Base-by-base conservation (phyloP, 2,888 invertebrate species). In the Diplolepis rosae region DNA sequence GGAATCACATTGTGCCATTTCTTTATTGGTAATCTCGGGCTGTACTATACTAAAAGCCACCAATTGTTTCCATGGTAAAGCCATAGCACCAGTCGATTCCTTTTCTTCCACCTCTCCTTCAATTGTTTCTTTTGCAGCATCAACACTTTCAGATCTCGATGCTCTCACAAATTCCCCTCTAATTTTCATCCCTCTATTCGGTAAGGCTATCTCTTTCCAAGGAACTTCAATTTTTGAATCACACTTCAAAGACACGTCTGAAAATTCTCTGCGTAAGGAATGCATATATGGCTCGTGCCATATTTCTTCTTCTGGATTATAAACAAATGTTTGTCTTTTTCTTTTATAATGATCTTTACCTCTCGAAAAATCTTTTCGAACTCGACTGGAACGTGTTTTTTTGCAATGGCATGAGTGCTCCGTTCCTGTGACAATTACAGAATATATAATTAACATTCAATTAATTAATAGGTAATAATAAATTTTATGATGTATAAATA, bases 141-240 rank as follows among this genome's bases (percentile, higher is more conserved):
- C 45, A 13, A 32, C 28, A 68, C 65, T 32, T n/a, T 22, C 4
- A 13, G 35, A n/a, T 39, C 9, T n/a, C 0, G 22, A n/a, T 11
- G 45, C 48, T 15, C 5, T 15, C 42, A 45, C 27, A 24, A 66
- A n/a, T n/a, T 52, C 22, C n/a, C 72, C 71, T 42, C 79, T 76
- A 67, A 83, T 83, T 66, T 71, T 77, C 73, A 83, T 77, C 24
- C 78, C 83, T 11, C 71, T 71, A 2, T 71, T 28, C 6, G 79
- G 81, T 54, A 84, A 72, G n/a, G 79, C 82, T 27, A 85, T 84
- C 56, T 86, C 85, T 65, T 79, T 79, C 85, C 86, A 86, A 1
- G 86, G 86, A 67, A 87, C 68, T 70, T 87, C 86, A n/a, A 86
- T 79, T 28, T 80, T 82, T 7, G 83, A 85, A 70, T 82, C 81